A percentile compares a stretch with the other conserved stretches of the same genome.
Evolutionary conservation across 2,888 invertebrate species (phyloP).

Genomic region (Pyrocoelia pectoralis): DNA sequence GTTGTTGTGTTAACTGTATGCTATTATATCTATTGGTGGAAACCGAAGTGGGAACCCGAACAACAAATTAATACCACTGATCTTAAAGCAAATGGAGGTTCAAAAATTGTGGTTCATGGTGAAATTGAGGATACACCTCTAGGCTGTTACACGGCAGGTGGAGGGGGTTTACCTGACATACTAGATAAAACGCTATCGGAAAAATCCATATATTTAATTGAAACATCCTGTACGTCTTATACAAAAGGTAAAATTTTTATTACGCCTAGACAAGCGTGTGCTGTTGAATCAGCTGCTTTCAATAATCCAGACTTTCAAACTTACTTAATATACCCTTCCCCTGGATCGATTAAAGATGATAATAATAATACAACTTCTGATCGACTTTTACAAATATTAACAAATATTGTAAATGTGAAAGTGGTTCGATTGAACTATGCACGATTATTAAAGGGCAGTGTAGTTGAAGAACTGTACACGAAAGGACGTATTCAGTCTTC

Average conservation of each 20-base stretch:
- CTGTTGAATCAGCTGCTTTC: constrained; percentile 72
- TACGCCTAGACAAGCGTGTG: constrained; percentile 69
- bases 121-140: too few species aligned
- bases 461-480: constrained; percentile 64
- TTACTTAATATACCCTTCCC: constrained; percentile 65
- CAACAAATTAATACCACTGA: too few species aligned
- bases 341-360: constrained; percentile 50
- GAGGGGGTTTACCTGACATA: constrained; percentile 50
- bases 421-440: constrained; percentile 62
- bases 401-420: constrained; percentile 62
- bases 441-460: constrained; percentile 65
- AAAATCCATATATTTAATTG: constrained; percentile 71
- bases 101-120: too few species aligned
- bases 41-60: too few species aligned
- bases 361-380: constrained; percentile 46
- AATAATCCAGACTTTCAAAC: constrained; percentile 67
- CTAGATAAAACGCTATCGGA: constrained; percentile 51
- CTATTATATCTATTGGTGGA: too few species aligned
- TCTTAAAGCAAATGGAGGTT: too few species aligned
- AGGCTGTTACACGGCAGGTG: constrained; percentile 47
- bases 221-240: constrained; percentile 67
- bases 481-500: constrained; percentile 62
- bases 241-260: constrained; percentile 58
- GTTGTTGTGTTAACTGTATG: too few species aligned
- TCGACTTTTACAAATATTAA: constrained; percentile 56